Percentiles rank a stretch among this genome's conserved stretches.
These are phyloP conservation scores for Herpailurus yagouaroundi DNA, from an alignment of 2,113 vertebrate genomes.

Conservation along the genomic window DNA sequence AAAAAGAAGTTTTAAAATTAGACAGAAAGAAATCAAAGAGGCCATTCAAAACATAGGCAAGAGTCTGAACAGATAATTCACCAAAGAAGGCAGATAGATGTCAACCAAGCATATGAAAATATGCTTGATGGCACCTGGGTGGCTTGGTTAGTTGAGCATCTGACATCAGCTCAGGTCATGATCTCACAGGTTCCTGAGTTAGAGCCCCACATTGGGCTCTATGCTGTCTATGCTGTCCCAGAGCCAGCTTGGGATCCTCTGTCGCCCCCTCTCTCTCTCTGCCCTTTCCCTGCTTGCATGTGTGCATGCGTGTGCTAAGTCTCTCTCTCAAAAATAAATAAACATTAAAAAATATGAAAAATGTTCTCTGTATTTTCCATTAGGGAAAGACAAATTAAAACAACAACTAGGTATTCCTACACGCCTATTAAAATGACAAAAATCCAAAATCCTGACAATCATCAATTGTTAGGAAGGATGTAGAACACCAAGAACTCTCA, in stretches of 20 bases:
- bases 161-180: too few relatives aligned
- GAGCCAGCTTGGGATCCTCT: too few relatives aligned
- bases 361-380: neutral
- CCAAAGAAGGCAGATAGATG: neutral
- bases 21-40: neutral
- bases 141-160: too few relatives aligned
- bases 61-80: neutral
- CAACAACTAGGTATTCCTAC: neutral
- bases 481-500: neutral
- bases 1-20: neutral
- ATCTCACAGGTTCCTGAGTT: too few relatives aligned
- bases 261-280: too few relatives aligned
- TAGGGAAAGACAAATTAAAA: neutral
- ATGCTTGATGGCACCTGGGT: neutral
- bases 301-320: too few relatives aligned
- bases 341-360: neutral
- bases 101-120: neutral
- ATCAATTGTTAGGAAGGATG: neutral
- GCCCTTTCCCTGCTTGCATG: too few relatives aligned
- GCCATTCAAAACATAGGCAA: neutral
- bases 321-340: too few relatives aligned
- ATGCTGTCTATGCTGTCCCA: too few relatives aligned
- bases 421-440: neutral
- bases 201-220: too few relatives aligned
- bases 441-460: neutral